These are phyloP conservation scores for Mastomys coucha DNA, from an alignment of 2,113 vertebrate genomes.

Conservation along the genomic window DNA sequence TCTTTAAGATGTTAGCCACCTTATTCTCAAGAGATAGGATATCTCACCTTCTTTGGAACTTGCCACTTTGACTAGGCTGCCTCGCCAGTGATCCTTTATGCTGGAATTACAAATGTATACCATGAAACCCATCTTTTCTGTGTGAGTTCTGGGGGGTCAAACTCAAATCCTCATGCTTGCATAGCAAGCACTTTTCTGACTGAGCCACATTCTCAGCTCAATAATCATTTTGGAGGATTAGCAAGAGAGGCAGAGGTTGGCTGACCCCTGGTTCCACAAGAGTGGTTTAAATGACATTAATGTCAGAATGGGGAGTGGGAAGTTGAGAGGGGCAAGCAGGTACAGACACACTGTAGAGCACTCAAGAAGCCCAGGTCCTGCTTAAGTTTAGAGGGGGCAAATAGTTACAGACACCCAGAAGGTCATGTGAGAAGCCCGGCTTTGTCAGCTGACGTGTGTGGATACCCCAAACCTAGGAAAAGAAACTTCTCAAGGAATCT, in stretches of 20 bases:
- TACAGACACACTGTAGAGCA: accelerated
- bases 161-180: no score
- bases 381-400: no score
- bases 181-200: neutral
- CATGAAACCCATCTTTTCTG: neutral
- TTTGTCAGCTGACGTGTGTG: accelerated
- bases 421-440: no score
- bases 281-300: neutral
- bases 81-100: neutral
- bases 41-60: neutral
- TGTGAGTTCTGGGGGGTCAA: neutral
- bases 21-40: neutral
- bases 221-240: neutral
- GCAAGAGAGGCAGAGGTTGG: neutral
- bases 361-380: neutral
- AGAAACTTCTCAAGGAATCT: neutral
- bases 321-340: accelerated
- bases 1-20: neutral
- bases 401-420: accelerated
- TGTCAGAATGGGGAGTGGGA: neutral
- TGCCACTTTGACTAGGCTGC: neutral
- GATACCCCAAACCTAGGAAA: neutral
- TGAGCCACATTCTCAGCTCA: neutral
- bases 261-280: accelerated
- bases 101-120: neutral